Conservation (phyloP, 2,797 vertebrate genomes). For the Novumbra hubbsi region DNA sequence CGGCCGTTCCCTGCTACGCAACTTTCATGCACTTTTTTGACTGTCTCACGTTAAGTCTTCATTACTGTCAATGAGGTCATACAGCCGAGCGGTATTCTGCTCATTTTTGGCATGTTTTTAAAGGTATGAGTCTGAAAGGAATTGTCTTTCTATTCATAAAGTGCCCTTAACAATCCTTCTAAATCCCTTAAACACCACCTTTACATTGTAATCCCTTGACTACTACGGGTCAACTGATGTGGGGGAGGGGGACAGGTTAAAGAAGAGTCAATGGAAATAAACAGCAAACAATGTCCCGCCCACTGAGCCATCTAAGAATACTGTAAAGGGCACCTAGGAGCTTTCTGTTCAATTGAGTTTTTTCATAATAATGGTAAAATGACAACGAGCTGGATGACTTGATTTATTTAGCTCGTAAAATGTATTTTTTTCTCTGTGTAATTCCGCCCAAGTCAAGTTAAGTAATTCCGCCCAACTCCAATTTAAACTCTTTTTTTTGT, state of each 20-base stretch:
- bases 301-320: slow-evolving; percentile 35
- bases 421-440: not conserved
- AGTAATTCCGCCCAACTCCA: slow-evolving; percentile 26
- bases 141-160: not conserved
- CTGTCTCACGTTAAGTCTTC: not conserved
- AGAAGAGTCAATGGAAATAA: slow-evolving; percentile 51
- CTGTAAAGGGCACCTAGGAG: slow-evolving; percentile 70
- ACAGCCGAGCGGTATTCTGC: not conserved
- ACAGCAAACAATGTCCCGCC: slow-evolving; percentile 47
- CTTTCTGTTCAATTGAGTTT: slow-evolving; percentile 30
- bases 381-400: slow-evolving; percentile 17
- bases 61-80: slow-evolving; percentile 19
- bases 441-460: slow-evolving; percentile 23
- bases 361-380: not conserved
- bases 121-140: not conserved
- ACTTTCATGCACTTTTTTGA: slow-evolving; percentile 4
- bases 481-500: slow-evolving; percentile 10
- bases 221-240: not conserved
- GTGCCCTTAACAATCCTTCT: not conserved
- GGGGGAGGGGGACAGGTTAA: slow-evolving; percentile 50
- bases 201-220: not conserved
- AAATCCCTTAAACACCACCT: slow-evolving; percentile 19
- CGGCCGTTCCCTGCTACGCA: not conserved
- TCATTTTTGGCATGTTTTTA: not conserved
- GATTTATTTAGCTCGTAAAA: slow-evolving; percentile 18